phyloP scores from a whole-genome alignment of 2,113 vertebrate genomes.

The Serranochromis macrocephalus region DNA sequence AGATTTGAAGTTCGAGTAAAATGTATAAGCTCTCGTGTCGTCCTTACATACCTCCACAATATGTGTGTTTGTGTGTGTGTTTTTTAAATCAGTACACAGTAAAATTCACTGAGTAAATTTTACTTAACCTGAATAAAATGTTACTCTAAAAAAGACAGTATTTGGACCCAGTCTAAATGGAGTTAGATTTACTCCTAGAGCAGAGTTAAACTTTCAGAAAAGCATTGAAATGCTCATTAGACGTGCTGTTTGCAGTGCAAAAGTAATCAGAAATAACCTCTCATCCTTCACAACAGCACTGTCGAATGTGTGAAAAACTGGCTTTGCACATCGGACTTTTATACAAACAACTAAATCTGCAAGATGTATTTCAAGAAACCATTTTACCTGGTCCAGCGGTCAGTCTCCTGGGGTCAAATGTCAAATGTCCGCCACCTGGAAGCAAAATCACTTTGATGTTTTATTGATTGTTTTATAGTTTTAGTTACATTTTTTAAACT shows the following conservation, averaged over 20 bases:
- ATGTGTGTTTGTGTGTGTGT: background rate
- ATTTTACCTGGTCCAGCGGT: background rate
- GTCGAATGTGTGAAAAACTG: background rate
- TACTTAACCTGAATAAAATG: background rate
- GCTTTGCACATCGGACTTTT: background rate
- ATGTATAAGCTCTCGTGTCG: rapidly evolving
- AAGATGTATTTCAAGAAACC: background rate
- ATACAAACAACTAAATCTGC: background rate
- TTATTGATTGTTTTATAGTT: background rate
- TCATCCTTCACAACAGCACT: background rate
- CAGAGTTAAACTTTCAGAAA: background rate
- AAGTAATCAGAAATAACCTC: background rate
- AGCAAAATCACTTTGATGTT: background rate
- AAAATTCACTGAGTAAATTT: background rate
- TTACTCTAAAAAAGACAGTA: background rate
- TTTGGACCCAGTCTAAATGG: background rate
- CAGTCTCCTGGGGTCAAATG: background rate
- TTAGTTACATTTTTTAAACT: background rate
- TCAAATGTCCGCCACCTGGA: background rate
- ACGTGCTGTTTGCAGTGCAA: background rate
- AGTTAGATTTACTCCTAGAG: background rate
- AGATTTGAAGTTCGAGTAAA: background rate
- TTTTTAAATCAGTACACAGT: background rate
- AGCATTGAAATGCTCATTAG: background rate
- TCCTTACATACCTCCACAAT: background rate